phyloP scores from a whole-genome alignment of 2,797 vertebrate species.

The Hippopotamyrus pictus region DNA sequence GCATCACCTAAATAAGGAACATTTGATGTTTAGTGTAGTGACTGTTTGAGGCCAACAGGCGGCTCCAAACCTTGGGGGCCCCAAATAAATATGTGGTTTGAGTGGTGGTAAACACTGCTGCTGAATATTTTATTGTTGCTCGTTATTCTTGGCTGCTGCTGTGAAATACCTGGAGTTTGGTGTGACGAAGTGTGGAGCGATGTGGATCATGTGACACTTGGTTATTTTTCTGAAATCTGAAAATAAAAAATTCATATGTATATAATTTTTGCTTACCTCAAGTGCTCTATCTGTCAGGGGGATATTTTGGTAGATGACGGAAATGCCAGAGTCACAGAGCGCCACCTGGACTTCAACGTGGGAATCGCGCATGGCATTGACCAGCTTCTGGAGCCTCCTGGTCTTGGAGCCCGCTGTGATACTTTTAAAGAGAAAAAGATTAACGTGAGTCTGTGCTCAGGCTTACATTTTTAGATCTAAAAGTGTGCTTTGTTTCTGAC shows the following conservation, averaged over 20 bases:
- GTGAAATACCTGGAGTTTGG: not conserved
- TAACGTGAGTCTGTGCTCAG: constrained; percentile 52
- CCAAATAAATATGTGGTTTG: not conserved
- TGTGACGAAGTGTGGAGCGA: not conserved
- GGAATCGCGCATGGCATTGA: constrained; percentile 83
- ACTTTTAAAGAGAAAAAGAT: constrained; percentile 64
- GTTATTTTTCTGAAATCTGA: not conserved
- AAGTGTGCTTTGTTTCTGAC: not conserved
- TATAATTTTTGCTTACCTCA: not conserved
- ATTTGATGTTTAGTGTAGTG: not conserved
- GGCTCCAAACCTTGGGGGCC: not conserved
- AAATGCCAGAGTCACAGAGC: constrained; percentile 65
- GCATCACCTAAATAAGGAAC: not conserved
- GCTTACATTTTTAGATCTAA: not conserved
- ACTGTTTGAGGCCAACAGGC: not conserved
- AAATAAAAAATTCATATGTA: not conserved
- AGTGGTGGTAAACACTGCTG: not conserved
- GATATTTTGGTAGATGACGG: constrained; percentile 67
- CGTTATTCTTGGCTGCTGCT: not conserved
- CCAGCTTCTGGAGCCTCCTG: constrained; percentile 79
- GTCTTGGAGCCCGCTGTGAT: constrained; percentile 79
- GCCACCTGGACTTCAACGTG: constrained; percentile 66
- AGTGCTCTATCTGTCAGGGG: constrained; percentile 58
- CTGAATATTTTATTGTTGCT: not conserved
- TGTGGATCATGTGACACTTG: not conserved